Evolutionary conservation across 2,888 invertebrate genomes (phyloP).

Genomic region (Pterostichus niger): DNA sequence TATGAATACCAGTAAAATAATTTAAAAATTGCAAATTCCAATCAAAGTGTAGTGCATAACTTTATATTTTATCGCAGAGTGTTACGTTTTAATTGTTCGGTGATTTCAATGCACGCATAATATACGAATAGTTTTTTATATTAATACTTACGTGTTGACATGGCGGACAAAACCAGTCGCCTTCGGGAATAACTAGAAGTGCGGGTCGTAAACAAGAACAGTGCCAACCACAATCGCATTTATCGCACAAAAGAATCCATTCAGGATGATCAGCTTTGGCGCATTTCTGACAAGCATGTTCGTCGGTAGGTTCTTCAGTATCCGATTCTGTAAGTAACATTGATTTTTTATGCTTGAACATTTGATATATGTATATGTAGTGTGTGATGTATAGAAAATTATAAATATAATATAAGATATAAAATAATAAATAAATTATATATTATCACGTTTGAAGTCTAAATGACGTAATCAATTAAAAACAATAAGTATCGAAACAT

Average conservation of each 20-base stretch:
- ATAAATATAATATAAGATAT: conserved; percentile 47
- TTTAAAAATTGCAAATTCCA: too few species aligned
- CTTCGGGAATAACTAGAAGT: conserved; percentile 95
- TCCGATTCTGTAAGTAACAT: conserved; percentile 72
- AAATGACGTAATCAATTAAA: too few species aligned
- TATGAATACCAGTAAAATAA: too few species aligned
- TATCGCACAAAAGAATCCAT: conserved; percentile 97
- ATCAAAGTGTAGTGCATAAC: too few species aligned
- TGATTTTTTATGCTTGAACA: conserved; percentile 36
- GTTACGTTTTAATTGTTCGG: too few species aligned
- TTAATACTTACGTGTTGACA: conserved; percentile 91
- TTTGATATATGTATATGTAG: too few species aligned
- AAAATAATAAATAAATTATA: not conserved
- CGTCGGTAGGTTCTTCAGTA: conserved; percentile 77
- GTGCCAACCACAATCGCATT: conserved; percentile 98
- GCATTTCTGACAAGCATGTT: conserved; percentile 94
- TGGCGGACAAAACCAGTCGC: conserved; percentile 98
- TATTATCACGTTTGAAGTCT: conserved; percentile 19
- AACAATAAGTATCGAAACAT: too few species aligned
- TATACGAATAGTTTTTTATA: too few species aligned
- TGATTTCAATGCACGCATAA: too few species aligned
- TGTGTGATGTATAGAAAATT: conserved; percentile 14
- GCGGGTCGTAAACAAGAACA: conserved; percentile 96
- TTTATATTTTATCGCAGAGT: too few species aligned
- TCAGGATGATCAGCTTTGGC: conserved; percentile 96